Evolutionary conservation across 2,113 vertebrate species (phyloP), one percentile per base, ranked within the genome.

Genomic region (Neodon shergylaensis): DNA sequence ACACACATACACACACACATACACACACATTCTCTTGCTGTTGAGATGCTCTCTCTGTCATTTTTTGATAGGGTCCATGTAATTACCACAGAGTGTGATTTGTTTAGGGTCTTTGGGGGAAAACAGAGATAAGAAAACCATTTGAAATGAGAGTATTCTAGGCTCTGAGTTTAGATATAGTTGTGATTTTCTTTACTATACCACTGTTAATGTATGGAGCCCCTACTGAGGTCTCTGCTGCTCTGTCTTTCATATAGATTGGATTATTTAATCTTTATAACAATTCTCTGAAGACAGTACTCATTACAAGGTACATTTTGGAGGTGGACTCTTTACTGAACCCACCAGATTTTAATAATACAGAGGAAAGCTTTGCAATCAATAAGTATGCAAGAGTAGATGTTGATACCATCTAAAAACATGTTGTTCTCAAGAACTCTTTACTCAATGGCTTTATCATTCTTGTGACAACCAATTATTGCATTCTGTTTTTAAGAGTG

Each of bases 391-490:
- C 78, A 88, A 78, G 26, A 17, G 47, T 93, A 91, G 61, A 68
- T 47, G 63, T 82, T 89, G 61, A 85, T 44, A 86, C 0, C 26
- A 89, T 91, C 49, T 77, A 93, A 91, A 70, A 33, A 86, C 44
- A 70, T 86, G 47, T 66, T 95, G 22, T 85, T 90, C 39, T n/a
- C 44, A 77, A 47, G 85, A 95, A 79, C 11, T 63, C 47, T 92
- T 90, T 47, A 94, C 47, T 28, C 4, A 84, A 31, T 88, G 54
- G 13, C 47, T 94, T 94, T 86, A 83, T 88, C 70, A 81, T 74
- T 94, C 81, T 86, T 89, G 36, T 61, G 70, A 44, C 54, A 94
- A 94, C 16, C 70, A 74, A 49, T 83, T 68, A 91, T 88, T 73
- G 63, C 14, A 82, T 94, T 91, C 39, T 91, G 47, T 17, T 81